Conservation (phyloP, 2,113 vertebrate genomes). For the Poeciliopsis occidentalis region DNA sequence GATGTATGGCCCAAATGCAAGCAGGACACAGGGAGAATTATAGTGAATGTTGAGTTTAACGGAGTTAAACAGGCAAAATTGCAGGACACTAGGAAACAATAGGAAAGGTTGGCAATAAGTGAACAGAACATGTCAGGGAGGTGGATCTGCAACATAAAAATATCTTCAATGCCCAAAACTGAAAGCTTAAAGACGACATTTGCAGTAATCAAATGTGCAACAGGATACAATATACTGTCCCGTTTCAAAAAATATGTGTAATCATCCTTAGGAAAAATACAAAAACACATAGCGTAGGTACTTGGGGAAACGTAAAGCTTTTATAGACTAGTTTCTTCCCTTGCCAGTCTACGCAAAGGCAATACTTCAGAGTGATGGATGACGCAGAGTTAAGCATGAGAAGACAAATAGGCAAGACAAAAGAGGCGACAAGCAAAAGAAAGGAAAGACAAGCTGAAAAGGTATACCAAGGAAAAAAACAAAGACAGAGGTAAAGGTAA, state of each 20-base stretch:
- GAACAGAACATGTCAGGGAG: no score
- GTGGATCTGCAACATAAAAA: no score
- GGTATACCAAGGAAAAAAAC: constrained; percentile 2
- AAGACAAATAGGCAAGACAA: constrained; percentile 9
- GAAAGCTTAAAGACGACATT: no score
- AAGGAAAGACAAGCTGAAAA: neutral
- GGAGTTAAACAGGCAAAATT: no score
- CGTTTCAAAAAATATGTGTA: neutral
- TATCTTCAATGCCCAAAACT: no score
- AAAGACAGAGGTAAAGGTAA: constrained; percentile 23
- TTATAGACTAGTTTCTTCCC: constrained; percentile 20
- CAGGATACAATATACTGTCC: neutral
- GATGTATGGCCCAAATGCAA: no score
- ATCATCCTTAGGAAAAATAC: neutral
- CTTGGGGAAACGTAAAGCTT: constrained; percentile 31
- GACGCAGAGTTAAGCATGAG: constrained; percentile 12
- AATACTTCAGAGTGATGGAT: constrained; percentile 17
- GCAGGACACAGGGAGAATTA: no score
- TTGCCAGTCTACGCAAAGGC: neutral
- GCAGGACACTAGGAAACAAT: no score
- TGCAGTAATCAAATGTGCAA: no score
- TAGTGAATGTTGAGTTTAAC: no score
- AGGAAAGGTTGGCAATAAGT: no score
- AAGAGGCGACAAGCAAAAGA: constrained; percentile 5
- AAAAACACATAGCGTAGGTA: constrained; percentile 17